phyloP scores from a whole-genome alignment of 1,140 invertebrate genomes.

The Drosophila prosaltans region DNA sequence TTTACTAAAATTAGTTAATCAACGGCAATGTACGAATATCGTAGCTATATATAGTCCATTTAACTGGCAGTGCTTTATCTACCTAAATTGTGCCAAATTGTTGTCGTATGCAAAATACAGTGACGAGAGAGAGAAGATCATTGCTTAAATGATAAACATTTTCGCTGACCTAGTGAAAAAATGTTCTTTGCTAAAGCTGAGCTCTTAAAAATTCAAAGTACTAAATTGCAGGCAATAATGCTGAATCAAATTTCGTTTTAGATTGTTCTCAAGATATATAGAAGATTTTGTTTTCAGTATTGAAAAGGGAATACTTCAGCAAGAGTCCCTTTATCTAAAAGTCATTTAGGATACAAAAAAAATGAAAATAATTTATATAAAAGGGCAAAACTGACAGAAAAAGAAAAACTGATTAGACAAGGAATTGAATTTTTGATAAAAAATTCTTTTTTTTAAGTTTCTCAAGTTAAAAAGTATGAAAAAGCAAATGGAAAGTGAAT shows the following conservation, averaged over 20 bases:
- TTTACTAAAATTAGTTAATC: slow-evolving; percentile 73
- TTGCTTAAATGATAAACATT: slow-evolving; percentile 31
- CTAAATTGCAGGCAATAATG: slow-evolving; percentile 24
- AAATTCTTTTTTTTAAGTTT: too few species aligned
- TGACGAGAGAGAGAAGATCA: not conserved
- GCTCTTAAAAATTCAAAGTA: slow-evolving; percentile 13
- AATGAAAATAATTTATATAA: too few species aligned
- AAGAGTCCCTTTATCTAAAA: too few species aligned
- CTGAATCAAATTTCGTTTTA: not conserved
- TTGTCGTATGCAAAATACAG: slow-evolving; percentile 55
- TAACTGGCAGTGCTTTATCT: slow-evolving; percentile 31
- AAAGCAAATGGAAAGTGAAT: too few species aligned
- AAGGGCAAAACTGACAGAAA: too few species aligned
- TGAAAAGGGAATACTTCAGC: too few species aligned
- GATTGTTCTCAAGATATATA: not conserved
- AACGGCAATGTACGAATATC: slow-evolving; percentile 33
- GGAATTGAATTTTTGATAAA: too few species aligned
- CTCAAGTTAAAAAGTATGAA: too few species aligned
- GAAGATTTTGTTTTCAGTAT: not conserved
- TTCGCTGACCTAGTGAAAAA: slow-evolving; percentile 9
- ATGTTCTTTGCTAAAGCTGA: not conserved
- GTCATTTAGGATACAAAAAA: too few species aligned
- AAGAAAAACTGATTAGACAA: too few species aligned
- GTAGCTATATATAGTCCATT: not conserved
- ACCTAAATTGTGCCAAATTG: slow-evolving; percentile 69